Evolutionary conservation across 2,797 vertebrate genomes (phyloP), one percentile per base, ranked within the genome.

Genomic region (Dryobates pubescens): DNA sequence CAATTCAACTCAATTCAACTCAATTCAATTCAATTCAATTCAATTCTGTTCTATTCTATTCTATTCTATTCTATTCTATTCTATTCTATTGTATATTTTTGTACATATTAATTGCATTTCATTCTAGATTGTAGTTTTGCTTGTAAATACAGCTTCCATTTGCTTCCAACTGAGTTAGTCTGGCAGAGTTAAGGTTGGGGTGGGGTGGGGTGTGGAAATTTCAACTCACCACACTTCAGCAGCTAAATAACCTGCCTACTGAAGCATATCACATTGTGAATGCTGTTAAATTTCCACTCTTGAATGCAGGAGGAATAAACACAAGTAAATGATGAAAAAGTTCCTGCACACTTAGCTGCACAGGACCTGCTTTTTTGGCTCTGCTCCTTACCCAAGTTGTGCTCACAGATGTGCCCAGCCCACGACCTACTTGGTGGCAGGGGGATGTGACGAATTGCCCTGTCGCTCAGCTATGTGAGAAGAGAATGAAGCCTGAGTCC

Each of bases 401-500:
- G 23, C 34, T 82, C 2, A 4, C 41, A 79, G 82, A 53, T n/a
- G 49, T 80, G 57, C 41, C 74, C 90, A 88, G 59, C 29, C 73
- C 4, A 0, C 17, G 24, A 49, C 62, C 61, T 67, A 43, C 57
- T 51, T 64, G 9, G 41, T 30, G 70, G 18, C 57, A 69, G 36
- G 47, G 71, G 38, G 17, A 29, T 6, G 61, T 76, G 83, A 90
- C 3, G 11, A 56, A 71, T 8, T 27, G 29, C 63, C 29, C 22
- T 53, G 67, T 47, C 2, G 2, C 62, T 75, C 41, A 34, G 45
- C 85, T 62, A 4, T 0, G 1, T 26, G 61, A 34, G 30, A 53
- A 86, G 43, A 77, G 53, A 71, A 36, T 8, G 53, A 49, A 76
- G 16, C 6, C 43, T 2, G 0, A 0, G 0, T 16, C 34, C 2